Evolutionary conservation across 2,888 invertebrate genomes (phyloP).

Genomic region (Drosophila melanosoma): DNA sequence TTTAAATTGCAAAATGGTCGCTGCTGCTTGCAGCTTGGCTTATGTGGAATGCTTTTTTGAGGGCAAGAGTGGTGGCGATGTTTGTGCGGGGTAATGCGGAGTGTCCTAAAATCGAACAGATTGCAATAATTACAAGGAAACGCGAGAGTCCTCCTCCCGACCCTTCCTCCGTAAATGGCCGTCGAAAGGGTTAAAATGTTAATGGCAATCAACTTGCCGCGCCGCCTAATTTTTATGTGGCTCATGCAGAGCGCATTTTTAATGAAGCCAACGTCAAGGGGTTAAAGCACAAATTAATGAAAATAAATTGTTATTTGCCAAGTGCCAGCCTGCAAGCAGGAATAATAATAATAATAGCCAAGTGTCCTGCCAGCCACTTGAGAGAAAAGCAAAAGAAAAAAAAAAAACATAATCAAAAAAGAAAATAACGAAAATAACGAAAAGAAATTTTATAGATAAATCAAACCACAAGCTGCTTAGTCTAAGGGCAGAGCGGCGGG

Average conservation of each 20-base stretch:
- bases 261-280: constrained; percentile 73
- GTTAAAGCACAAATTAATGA: constrained; percentile 83
- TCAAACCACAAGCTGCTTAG: constrained; percentile 77
- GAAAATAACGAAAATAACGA: constrained; percentile 23
- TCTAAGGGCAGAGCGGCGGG: neutral
- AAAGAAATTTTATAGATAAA: constrained; percentile 66
- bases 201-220: constrained; percentile 65
- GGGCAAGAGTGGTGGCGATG: neutral
- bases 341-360: constrained; percentile 46
- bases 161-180: neutral
- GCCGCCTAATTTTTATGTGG: constrained; percentile 63
- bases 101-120: constrained; percentile 79
- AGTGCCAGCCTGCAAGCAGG: constrained; percentile 30
- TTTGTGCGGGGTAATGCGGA: neutral
- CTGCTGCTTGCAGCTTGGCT: constrained; percentile 18
- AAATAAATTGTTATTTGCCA: constrained; percentile 82
- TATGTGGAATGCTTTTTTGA: neutral
- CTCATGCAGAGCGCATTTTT: constrained; percentile 71
- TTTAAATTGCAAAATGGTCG: constrained; percentile 79
- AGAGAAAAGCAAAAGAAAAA: neutral
- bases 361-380: constrained; percentile 52
- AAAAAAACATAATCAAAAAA: constrained; percentile 9
- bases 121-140: constrained; percentile 78
- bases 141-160: constrained; percentile 17
- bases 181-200: constrained; percentile 67